Conservation (phyloP, 2,113 vertebrate genomes). For the Scophthalmus maximus region DNA sequence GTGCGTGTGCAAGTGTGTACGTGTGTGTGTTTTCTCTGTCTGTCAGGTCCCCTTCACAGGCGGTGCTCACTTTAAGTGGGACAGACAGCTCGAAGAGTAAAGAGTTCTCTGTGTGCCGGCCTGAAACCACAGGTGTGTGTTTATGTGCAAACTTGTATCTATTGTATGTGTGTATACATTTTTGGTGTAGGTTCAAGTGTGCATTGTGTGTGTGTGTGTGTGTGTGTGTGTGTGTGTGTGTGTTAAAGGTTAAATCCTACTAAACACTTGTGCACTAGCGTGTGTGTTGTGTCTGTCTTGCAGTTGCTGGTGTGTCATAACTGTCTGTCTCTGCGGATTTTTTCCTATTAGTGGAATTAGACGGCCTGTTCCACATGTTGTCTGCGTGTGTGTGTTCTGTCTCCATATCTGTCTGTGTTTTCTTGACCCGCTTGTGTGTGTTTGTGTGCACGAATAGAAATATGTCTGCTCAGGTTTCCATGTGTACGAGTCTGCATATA, state of each 20-base stretch:
- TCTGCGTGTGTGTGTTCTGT: constrained; percentile 62
- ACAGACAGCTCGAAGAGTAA: constrained; percentile 77
- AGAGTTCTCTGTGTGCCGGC: constrained; percentile 71
- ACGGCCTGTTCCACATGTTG: constrained; percentile 67
- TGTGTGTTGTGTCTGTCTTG: constrained; percentile 57
- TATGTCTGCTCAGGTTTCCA: constrained; percentile 47
- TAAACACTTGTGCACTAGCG: constrained; percentile 37
- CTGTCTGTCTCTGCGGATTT: constrained; percentile 74
- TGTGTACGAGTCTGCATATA: constrained; percentile 65
- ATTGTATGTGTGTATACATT: constrained; percentile 9
- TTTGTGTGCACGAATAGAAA: constrained; percentile 44
- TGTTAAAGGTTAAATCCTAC: constrained; percentile 39
- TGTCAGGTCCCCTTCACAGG: constrained; percentile 79
- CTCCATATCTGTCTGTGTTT: constrained; percentile 71
- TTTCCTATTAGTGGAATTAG: constrained; percentile 75
- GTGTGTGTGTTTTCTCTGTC: constrained; percentile 65
- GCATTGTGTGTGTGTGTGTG: not conserved
- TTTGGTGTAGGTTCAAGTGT: constrained; percentile 36
- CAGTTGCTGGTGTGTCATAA: constrained; percentile 65
- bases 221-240: constrained; percentile 13
- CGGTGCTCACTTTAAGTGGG: constrained; percentile 74
- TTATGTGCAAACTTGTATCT: constrained; percentile 42
- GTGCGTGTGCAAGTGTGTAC: constrained; percentile 46
- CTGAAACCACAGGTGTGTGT: constrained; percentile 76
- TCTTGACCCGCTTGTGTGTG: constrained; percentile 56